Evolutionary conservation across 2,888 invertebrate genomes (phyloP), one percentile per base, ranked within the genome.

Genomic region (Diaprepes abbreviatus): DNA sequence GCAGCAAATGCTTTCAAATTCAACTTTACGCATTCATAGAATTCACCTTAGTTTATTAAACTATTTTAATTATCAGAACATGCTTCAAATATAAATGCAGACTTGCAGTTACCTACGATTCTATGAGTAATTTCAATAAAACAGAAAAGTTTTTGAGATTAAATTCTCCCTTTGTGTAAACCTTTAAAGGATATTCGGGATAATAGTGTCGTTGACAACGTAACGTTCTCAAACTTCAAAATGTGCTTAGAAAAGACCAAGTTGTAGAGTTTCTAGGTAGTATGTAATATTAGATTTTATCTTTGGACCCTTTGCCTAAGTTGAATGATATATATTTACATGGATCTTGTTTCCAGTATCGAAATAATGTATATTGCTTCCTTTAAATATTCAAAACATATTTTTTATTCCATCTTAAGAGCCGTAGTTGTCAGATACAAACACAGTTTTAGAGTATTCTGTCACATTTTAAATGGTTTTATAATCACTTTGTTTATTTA

Each of bases 21-120:
- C 14, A 36, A 36, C 36, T n/a, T 36, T 5, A 36, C 3, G 5
- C 12, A 36, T 36, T 36, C 12, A 3, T 36, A 36, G 36, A 36
- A 36, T 12, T 3, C 10, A 12, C 10, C 36, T 1, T 12, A 33
- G 36, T 31, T 10, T 24, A 35, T 55, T 55, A 55, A 55, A 55
- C 36, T 55, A 31, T 55, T 55, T 36, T 36, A 55, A 55, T 55
- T 55, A 36, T n/a, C 19, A 55, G n/a, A 55, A 55, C 55, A 19
- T 19, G 19, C 31, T 36, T 19, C 36, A 31, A 19, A 55, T 55
- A 31, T n/a, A 55, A 35, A 55, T 55, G 55, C 31, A 36, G 12
- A 36, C 19, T 35, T n/a, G 6, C 3, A 33, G 31, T 35, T 36
- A 12, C 33, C 31, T 12, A 52, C n/a, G n/a, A n/a, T 52, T 52